phyloP scores from a whole-genome alignment of 2,888 invertebrate genomes.

The Agrochola lychnidis region DNA sequence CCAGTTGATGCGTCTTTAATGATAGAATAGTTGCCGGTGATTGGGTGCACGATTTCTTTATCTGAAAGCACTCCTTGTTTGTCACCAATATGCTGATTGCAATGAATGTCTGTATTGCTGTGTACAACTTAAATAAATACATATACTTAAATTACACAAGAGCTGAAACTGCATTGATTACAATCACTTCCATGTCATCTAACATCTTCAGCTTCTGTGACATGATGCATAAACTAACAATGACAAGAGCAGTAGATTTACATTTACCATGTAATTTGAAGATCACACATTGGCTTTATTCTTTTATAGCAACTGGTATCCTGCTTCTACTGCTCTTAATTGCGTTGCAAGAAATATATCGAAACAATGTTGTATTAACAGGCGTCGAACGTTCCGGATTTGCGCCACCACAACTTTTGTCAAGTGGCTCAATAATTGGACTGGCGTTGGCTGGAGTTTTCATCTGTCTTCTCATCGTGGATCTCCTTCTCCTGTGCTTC shows the following conservation, averaged over 20 bases:
- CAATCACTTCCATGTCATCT: conserved; percentile 85
- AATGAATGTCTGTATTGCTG: conserved; percentile 77
- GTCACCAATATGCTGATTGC: conserved; percentile 81
- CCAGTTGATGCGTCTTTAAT: conserved; percentile 64
- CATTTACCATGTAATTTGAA: conserved; percentile 63
- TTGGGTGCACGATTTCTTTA: conserved; percentile 88
- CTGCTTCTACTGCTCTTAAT: conserved; percentile 82
- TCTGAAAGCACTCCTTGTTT: conserved; percentile 87
- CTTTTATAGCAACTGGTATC: conserved; percentile 57
- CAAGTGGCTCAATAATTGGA: conserved; percentile 95
- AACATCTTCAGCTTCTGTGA: conserved; percentile 86
- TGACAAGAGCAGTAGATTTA: conserved; percentile 83
- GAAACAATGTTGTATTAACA: conserved; percentile 73
- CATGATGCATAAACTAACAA: conserved; percentile 87
- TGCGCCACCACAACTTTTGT: conserved; percentile 90
- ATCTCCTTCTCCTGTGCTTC: conserved; percentile 94
- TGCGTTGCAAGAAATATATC: conserved; percentile 50
- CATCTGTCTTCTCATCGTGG: conserved; percentile 95
- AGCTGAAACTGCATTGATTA: conserved; percentile 80
- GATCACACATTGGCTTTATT: conserved; percentile 53
- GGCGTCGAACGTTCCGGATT: conserved; percentile 87
- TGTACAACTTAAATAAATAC: conserved; percentile 45
- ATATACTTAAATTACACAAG: conserved; percentile 68
- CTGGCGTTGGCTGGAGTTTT: conserved; percentile 96
- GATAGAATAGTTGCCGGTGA: conserved; percentile 80